These are phyloP conservation scores for Drosophila bipectinata DNA, from an alignment of 1,140 invertebrate species.

Conservation along the genomic window DNA sequence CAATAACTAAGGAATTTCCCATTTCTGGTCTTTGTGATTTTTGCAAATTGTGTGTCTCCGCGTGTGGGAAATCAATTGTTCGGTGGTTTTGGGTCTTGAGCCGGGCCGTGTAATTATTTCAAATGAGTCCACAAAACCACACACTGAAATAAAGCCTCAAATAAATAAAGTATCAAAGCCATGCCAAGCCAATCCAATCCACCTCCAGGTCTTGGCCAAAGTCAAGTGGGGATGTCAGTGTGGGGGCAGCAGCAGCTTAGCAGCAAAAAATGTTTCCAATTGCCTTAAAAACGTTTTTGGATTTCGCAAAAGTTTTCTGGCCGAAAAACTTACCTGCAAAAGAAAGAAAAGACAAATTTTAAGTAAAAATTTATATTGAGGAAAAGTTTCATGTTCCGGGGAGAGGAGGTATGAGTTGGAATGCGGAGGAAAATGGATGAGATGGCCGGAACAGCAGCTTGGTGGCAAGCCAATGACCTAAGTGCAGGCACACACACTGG, in stretches of 20 bases:
- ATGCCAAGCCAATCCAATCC: conserved; percentile 37
- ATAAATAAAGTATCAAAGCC: conserved; percentile 22
- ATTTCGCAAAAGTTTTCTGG: conserved; percentile 32
- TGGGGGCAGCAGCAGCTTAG: conserved; percentile 16
- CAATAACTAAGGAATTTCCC: conserved; percentile 71
- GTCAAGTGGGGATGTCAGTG: conserved; percentile 32
- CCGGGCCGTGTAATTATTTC: conserved; percentile 62
- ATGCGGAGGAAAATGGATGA: neutral
- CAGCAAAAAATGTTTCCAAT: conserved; percentile 33
- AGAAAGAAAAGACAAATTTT: conserved; percentile 32
- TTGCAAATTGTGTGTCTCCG: conserved; percentile 37
- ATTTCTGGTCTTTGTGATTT: conserved; percentile 71
- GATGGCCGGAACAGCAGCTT: conserved; percentile 1
- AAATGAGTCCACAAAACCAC: conserved; percentile 71
- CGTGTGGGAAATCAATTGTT: conserved; percentile 76
- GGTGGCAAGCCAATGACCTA: conserved; percentile 62
- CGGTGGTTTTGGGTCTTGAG: neutral
- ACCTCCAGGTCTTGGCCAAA: conserved; percentile 39
- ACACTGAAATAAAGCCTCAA: conserved; percentile 11
- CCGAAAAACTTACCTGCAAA: conserved; percentile 64
- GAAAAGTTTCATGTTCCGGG: conserved; percentile 36
- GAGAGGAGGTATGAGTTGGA: neutral
- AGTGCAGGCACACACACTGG: conserved; percentile 18
- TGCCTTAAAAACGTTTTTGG: conserved; percentile 40
- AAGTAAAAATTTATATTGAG: conserved; percentile 54